Evolutionary conservation across 2,113 vertebrate genomes (phyloP), one percentile per base, ranked within the genome.

Genomic region (Anguilla rostrata): DNA sequence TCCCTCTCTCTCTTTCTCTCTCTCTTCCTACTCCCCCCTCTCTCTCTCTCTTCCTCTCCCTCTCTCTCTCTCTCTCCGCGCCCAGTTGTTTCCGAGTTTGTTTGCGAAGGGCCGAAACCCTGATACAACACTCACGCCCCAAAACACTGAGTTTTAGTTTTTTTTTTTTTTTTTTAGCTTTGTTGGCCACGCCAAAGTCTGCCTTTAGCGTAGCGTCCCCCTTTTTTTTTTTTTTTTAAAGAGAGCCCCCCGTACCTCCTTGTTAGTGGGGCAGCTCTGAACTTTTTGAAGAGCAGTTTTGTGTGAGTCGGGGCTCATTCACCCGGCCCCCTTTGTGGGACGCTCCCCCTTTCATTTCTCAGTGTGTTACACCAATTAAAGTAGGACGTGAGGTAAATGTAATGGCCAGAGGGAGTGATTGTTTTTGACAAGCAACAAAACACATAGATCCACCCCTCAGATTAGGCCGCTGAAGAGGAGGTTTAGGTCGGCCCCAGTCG

Each of bases 371-470:
- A 97, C 97, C 97, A 98, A 96, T 97, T 98, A 99, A 98, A 98
- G 97, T 95, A 94, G 95, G 97, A 98, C 96, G 96, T 98, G 98
- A 97, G 98, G 97, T 96, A 98, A 99, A 98, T 98, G 97, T 99
- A 99, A 99, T 98, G 97, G 97, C 96, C 97, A 95, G 95, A 95
- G 95, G 43, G 95, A 95, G 94, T 97, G 97, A 99, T 99, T 99
- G 98, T 99, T 99, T 98, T 97, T 97, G 97, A 98, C 98, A 98
- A 97, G 97, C 97, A 98, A 98, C 97, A 99, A 98, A 99, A 99
- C 97, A 98, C 96, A 96, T 97, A 95, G 96, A 96, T 96, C 98
- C 97, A 97, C 98, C 98, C 98, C 97, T 98, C 96, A 97, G 97
- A 99, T 99, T 99, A 99, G 97, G 96, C 96, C 94, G 95, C 96